Conservation (phyloP, 2,113 vertebrate genomes). For the Oncorhynchus gorbuscha region DNA sequence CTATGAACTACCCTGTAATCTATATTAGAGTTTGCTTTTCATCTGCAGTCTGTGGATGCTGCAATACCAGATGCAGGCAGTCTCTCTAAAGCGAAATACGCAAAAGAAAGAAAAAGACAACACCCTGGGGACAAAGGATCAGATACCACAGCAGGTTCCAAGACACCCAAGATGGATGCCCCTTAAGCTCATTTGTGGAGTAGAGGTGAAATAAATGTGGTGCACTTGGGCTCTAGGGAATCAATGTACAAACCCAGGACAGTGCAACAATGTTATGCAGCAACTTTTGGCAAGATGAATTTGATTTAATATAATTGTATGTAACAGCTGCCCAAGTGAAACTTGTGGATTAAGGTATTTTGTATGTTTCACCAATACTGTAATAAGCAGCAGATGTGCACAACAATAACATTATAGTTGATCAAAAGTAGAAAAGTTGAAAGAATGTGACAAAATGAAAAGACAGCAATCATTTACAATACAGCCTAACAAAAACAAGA, state of each 20-base stretch:
- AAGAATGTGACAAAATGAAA: background rate
- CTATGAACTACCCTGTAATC: background rate
- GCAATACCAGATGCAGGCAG: background rate
- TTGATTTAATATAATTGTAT: background rate
- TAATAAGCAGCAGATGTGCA: background rate
- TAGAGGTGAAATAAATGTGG: conserved; percentile 4
- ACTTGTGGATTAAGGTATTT: background rate
- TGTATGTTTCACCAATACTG: background rate
- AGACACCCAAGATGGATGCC: conserved; percentile 35
- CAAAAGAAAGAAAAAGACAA: background rate
- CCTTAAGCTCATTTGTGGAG: conserved; percentile 15
- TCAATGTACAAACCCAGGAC: background rate
- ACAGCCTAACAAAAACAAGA: background rate
- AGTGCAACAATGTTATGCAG: background rate
- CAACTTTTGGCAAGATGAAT: background rate
- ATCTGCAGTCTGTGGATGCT: conserved; percentile 1
- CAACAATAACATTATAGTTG: background rate
- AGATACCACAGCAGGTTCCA: conserved; percentile 21
- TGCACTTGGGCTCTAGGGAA: conserved; percentile 11
- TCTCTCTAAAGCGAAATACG: background rate
- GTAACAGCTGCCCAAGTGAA: background rate
- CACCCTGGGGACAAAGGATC: conserved; percentile 16
- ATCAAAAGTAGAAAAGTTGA: background rate
- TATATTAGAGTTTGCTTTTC: background rate
- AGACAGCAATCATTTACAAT: background rate